phyloP scores from a whole-genome alignment of 2,113 vertebrate genomes.

The Percina caprodes region DNA sequence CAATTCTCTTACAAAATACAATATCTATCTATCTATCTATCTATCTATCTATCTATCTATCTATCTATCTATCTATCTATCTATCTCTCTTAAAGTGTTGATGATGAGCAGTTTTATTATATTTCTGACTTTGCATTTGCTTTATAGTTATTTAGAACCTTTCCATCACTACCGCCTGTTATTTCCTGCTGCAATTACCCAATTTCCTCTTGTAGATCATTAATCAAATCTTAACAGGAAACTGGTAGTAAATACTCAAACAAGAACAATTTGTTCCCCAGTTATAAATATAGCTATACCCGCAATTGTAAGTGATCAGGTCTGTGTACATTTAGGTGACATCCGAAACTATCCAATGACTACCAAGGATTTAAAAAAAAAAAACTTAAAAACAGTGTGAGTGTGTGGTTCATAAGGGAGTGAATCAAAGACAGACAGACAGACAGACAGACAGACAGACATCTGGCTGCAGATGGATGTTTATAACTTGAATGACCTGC shows the following conservation, averaged over 20 bases:
- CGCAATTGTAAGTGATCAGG: background rate
- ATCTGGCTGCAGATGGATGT: constrained; percentile 59
- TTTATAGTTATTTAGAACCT: constrained; percentile 20
- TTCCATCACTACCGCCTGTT: constrained; percentile 6
- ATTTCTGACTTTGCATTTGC: background rate
- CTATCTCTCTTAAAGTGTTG: background rate
- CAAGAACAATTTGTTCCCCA: constrained; percentile 15
- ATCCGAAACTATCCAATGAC: constrained; percentile 14
- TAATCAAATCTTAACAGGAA: constrained; percentile 27
- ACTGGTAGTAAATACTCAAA: background rate
- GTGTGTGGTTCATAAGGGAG: constrained; percentile 2
- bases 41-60: background rate
- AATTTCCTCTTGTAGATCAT: constrained; percentile 40
- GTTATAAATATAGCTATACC: constrained; percentile 1
- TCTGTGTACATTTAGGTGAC: constrained; percentile 8
- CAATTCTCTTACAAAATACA: too few relatives aligned
- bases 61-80: background rate
- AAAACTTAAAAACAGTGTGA: background rate
- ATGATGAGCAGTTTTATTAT: background rate
- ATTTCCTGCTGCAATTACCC: constrained; percentile 27
- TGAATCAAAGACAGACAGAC: constrained; percentile 42
- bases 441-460: constrained; percentile 49
- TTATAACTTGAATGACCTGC: constrained; percentile 43
- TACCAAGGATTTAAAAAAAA: background rate
- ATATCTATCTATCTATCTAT: too few relatives aligned